These are phyloP conservation scores for Phrynosoma blainvillii DNA, from an alignment of 2,113 vertebrate genomes.

Conservation along the genomic window DNA sequence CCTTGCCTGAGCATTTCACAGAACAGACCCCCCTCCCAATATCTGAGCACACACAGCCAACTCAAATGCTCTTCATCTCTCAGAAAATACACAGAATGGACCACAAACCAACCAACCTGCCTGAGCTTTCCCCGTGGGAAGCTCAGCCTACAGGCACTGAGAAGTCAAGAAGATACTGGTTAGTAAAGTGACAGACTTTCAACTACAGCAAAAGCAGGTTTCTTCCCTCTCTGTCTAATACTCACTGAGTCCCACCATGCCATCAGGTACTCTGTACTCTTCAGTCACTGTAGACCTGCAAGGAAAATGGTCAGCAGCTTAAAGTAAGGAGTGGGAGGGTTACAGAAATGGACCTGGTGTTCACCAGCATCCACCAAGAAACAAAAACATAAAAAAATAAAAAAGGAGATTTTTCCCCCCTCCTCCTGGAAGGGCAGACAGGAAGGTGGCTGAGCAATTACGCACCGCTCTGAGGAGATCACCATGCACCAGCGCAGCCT, in stretches of 20 bases:
- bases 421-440: slow-evolving; percentile 18
- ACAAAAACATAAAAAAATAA: neutral
- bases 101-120: slow-evolving; percentile 18
- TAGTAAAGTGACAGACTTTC: slow-evolving; percentile 12
- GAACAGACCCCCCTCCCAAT: neutral
- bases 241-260: slow-evolving; percentile 96
- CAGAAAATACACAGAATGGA: neutral
- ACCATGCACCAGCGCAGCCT: slow-evolving; percentile 6
- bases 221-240: slow-evolving; percentile 56
- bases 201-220: neutral
- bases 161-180: neutral
- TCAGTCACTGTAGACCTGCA: slow-evolving; percentile 85
- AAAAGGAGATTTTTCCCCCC: neutral
- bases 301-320: slow-evolving; percentile 47
- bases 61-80: slow-evolving; percentile 17
- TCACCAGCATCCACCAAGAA: neutral
- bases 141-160: slow-evolving; percentile 5
- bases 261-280: slow-evolving; percentile 89
- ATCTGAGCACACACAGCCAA: neutral
- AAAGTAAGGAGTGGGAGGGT: neutral
- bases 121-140: slow-evolving; percentile 25
- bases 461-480: slow-evolving; percentile 28
- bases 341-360: neutral
- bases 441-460: slow-evolving; percentile 20
- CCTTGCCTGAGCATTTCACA: neutral